phyloP scores from a whole-genome alignment of 1,140 invertebrate species.

The Aphaenogaster ashmeadi region DNA sequence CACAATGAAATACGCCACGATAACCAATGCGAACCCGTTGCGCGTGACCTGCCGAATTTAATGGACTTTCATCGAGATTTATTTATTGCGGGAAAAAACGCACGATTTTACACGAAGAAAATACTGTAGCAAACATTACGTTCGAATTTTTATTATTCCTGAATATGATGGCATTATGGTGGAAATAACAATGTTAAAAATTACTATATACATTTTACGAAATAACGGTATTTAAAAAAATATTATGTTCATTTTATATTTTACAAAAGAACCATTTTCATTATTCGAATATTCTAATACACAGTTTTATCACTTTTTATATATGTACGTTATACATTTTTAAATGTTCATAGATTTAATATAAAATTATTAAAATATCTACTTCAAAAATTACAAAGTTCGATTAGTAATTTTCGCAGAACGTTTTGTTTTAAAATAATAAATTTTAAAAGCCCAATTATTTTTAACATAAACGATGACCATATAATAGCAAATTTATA shows the following conservation, averaged over 20 bases:
- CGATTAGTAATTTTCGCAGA: too few species aligned
- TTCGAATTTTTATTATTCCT: background rate
- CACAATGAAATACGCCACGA: slow-evolving; percentile 14
- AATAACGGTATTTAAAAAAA: background rate
- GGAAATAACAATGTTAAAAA: background rate
- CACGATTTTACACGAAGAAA: background rate
- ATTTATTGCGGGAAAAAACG: background rate
- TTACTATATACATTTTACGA: background rate
- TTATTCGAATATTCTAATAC: slow-evolving; percentile 1
- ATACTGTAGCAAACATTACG: background rate
- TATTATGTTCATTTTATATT: background rate
- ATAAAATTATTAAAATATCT: background rate
- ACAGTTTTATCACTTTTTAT: background rate
- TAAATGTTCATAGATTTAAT: background rate
- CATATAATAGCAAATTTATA: too few species aligned
- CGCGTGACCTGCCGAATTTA: slow-evolving; percentile 16
- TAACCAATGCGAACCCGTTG: slow-evolving; percentile 15
- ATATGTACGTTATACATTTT: background rate
- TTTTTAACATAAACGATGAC: too few species aligned
- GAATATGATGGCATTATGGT: too few species aligned
- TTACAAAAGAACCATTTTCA: background rate
- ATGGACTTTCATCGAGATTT: slow-evolving; percentile 11
- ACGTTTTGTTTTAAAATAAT: too few species aligned
- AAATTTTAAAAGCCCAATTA: too few species aligned
- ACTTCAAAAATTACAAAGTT: background rate